Evolutionary conservation across 2,797 vertebrate genomes (phyloP), one percentile per base, ranked within the genome.

Genomic region (Spondyliosoma cantharus): DNA sequence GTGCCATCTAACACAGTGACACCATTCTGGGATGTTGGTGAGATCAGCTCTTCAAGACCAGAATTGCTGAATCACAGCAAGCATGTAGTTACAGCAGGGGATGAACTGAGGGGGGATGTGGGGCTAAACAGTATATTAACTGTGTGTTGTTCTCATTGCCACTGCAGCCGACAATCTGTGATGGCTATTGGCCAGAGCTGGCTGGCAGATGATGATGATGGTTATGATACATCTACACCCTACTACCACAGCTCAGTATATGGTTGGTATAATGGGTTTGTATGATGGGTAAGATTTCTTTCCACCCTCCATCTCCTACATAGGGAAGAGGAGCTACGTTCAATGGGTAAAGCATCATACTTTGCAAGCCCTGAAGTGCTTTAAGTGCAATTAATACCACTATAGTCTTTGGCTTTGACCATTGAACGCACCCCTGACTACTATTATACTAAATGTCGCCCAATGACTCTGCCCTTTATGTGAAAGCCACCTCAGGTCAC

Each of bases 261-360:
- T 98, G 97, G 97, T 98, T 98, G 97, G 97, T 98, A 99, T 98
- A 97, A 98, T 96, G 97, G 97, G 97, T 98, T 98, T 98, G 97
- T 98, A 97, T 97, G 95, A 95, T 97, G 96, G 97, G 97, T 98
- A 98, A 98, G 97, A 97, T 96, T 97, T 96, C 94, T 95, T 97
- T 97, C 96, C 96, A 95, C 95, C 95, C 95, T 95, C 90, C 95
- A 95, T 95, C 91, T 94, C 94, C 93, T 93, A 92, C 85, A 92
- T 94, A 94, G 93, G 92, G 81, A 92, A 90, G 90, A 90, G 89
- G 92, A 91, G 89, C 70, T 84, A 91, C 86, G 93, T 94, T 93
- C 92, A 93, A 86, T 90, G 91, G 91, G 83, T 90, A 93, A 94
- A 92, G 91, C 82, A 1, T 58, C 6, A 78, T 81, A 65, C 7